Evolutionary conservation across 2,113 vertebrate genomes (phyloP).

Genomic region (Anolis carolinensis): DNA sequence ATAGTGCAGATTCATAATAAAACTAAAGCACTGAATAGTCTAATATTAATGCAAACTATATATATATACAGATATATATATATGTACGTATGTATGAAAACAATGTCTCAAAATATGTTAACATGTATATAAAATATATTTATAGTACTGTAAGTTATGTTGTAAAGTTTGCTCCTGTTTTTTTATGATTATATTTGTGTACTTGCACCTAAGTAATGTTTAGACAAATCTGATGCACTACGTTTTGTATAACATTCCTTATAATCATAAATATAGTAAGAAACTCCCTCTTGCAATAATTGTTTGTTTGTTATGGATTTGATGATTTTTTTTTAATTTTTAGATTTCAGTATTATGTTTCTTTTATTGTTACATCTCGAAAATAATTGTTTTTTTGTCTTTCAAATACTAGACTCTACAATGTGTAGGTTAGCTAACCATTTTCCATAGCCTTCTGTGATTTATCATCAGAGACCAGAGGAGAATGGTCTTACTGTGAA

Average conservation of each 20-base stretch:
- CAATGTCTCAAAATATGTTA: conserved; percentile 76
- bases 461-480: conserved; percentile 56
- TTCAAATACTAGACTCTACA: conserved; percentile 33
- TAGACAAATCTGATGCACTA: conserved; percentile 80
- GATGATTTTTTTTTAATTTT: conserved; percentile 41
- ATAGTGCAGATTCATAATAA: conserved; percentile 63
- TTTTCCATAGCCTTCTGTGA: conserved; percentile 36
- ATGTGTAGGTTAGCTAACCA: conserved; percentile 17
- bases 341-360: not conserved
- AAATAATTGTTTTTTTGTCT: conserved; percentile 58
- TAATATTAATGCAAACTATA: conserved; percentile 63
- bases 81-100: conserved; percentile 55
- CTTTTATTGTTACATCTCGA: conserved; percentile 56
- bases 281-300: conserved; percentile 83
- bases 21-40: conserved; percentile 76
- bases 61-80: conserved; percentile 45
- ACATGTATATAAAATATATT: conserved; percentile 83
- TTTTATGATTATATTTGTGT: conserved; percentile 77
- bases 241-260: conserved; percentile 82
- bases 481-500: conserved; percentile 35
- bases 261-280: conserved; percentile 81
- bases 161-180: conserved; percentile 76
- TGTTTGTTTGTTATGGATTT: conserved; percentile 74
- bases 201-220: conserved; percentile 82
- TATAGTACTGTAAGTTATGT: conserved; percentile 80